These are phyloP conservation scores for Acheta domesticus DNA, from an alignment of 2,888 invertebrate genomes.

Conservation along the genomic window DNA sequence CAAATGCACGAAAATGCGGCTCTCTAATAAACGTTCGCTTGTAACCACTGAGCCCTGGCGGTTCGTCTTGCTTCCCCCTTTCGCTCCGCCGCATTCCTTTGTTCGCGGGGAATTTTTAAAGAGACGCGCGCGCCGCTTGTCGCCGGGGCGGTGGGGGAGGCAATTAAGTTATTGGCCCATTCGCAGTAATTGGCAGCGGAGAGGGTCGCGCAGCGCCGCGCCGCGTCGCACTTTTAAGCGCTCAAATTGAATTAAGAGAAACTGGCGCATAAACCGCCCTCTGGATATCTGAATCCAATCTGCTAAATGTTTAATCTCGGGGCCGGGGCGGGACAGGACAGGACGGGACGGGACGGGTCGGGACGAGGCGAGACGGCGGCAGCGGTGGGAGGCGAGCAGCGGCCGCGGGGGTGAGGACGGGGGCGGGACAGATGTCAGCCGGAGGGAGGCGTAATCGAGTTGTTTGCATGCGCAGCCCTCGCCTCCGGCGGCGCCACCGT, in stretches of 20 bases:
- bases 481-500: neutral
- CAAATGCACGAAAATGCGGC: too few relatives aligned
- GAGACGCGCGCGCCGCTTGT: too few relatives aligned
- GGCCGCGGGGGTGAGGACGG: neutral
- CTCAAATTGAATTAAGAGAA: conserved; percentile 5
- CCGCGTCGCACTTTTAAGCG: neutral
- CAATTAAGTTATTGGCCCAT: neutral
- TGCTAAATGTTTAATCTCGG: neutral
- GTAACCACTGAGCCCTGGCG: too few relatives aligned
- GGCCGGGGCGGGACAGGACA: neutral
- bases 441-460: neutral
- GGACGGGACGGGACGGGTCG: neutral
- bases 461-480: neutral
- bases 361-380: neutral
- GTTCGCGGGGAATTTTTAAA: too few relatives aligned
- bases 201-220: too few relatives aligned
- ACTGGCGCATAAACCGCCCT: neutral
- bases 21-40: too few relatives aligned
- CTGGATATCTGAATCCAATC: conserved; percentile 2
- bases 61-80: too few relatives aligned
- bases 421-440: neutral
- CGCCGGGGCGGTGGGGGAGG: too few relatives aligned
- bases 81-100: too few relatives aligned
- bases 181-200: neutral
- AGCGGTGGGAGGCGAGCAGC: neutral